Percentiles rank a stretch among this genome's conserved stretches.
These are phyloP conservation scores for Chelonoidis abingdonii DNA, from an alignment of 2,113 vertebrate species.

Conservation along the genomic window DNA sequence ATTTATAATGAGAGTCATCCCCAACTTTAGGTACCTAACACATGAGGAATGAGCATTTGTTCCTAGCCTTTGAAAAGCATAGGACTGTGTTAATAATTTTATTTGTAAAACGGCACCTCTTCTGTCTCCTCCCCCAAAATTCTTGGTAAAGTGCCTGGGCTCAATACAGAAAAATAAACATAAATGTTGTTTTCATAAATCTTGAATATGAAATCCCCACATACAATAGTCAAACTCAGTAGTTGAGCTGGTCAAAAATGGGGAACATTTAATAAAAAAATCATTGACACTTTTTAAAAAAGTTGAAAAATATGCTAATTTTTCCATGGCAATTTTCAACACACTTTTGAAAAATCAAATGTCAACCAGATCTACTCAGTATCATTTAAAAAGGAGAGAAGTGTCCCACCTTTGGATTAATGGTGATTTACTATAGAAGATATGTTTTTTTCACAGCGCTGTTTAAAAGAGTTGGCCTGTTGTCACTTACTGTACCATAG, in stretches of 20 bases:
- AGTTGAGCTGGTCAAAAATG: not conserved
- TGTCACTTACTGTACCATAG: not conserved
- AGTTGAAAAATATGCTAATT: not conserved
- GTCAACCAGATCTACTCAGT: not conserved
- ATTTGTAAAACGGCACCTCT: not conserved
- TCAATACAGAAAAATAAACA: not conserved
- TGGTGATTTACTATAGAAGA: not conserved
- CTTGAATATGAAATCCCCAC: not conserved
- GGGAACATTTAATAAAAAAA: not conserved
- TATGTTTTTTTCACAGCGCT: not conserved
- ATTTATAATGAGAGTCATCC: not conserved
- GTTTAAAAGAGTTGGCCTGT: not conserved
- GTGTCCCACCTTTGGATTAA: not conserved
- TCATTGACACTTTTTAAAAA: not conserved
- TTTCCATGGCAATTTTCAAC: not conserved
- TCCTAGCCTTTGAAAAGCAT: not conserved
- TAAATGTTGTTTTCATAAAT: not conserved
- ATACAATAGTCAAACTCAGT: not conserved
- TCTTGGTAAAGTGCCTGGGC: not conserved
- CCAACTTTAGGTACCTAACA: accelerated
- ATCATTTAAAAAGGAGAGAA: not conserved
- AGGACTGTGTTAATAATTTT: not conserved
- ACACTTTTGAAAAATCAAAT: not conserved
- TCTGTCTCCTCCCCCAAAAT: not conserved
- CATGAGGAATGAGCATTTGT: not conserved